Evolutionary conservation across 2,888 invertebrate species (phyloP), one percentile per base, ranked within the genome.

Genomic region (Leucoma salicis): DNA sequence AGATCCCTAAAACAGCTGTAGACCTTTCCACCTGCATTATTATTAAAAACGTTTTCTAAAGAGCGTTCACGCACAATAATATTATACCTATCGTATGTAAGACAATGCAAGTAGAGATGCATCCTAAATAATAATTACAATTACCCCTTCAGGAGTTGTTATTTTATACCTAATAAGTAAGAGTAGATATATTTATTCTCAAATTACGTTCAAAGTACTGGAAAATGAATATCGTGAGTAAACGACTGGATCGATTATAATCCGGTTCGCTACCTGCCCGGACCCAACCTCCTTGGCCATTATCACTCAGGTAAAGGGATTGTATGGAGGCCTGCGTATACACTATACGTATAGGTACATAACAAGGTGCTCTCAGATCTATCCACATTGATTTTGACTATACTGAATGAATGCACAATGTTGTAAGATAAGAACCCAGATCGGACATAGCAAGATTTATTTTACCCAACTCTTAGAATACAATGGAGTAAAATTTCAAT

Each of bases 291-390:
- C n/a, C n/a, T 67, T 63, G 62, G 57, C 62, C 60, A 72, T 79
- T 78, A 83, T 78, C 76, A 57, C 66, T 61, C 84, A 86, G 85
- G 86, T 86, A 85, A 74, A 70, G 62, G 72, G 64, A 73, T 74
- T 70, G 71, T 74, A 62, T 63, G 57, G 51, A 59, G 59, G 55
- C 70, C 65, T 70, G 65, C 58, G 63, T 65, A 57, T 49, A 65
- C 63, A 67, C n/a, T n/a, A n/a, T n/a, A n/a, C n/a, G n/a, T n/a
- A n/a, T n/a, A n/a, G n/a, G n/a, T n/a, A n/a, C n/a, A n/a, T n/a
- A n/a, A n/a, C 61, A 67, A 58, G 38, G 68, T 71, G 66, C 64
- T 66, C 66, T 60, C 66, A 57, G 67, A 64, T 53, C 50, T 58
- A 63, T 65, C 62, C 42, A 62, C 50, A 59, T 50, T 57, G 49